These are phyloP conservation scores for Serranus cabrilla DNA, from an alignment of 2,797 vertebrate species.

Conservation along the genomic window DNA sequence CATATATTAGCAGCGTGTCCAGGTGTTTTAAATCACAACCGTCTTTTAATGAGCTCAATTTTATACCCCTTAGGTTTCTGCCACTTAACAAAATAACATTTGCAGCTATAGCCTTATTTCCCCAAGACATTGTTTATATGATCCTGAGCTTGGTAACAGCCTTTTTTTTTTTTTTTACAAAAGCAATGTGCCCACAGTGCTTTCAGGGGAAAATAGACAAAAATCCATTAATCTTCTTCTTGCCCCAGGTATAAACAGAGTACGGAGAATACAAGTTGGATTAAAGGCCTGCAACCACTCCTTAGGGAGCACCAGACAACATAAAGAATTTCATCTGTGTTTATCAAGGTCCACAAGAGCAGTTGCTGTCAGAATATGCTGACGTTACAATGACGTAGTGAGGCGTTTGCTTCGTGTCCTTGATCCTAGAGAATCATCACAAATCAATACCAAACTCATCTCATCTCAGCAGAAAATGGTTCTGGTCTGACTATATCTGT, in stretches of 20 bases:
- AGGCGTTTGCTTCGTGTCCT: slow-evolving; percentile 16
- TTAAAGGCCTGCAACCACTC: slow-evolving; percentile 56
- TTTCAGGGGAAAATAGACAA: slow-evolving; percentile 40
- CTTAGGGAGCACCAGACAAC: slow-evolving; percentile 6
- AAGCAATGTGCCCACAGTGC: slow-evolving; percentile 32
- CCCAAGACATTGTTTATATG: slow-evolving; percentile 15
- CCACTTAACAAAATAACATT: neutral
- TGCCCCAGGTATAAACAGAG: slow-evolving; percentile 47
- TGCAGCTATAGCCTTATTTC: slow-evolving; percentile 28
- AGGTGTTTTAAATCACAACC: neutral
- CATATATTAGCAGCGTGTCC: neutral
- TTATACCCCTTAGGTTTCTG: neutral
- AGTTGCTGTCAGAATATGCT: slow-evolving; percentile 5
- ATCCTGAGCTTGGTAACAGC: slow-evolving; percentile 24
- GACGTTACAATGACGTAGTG: slow-evolving; percentile 12
- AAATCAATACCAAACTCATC: slow-evolving; percentile 59
- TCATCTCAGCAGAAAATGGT: slow-evolving; percentile 34
- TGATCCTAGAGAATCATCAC: slow-evolving; percentile 36
- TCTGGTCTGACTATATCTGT: slow-evolving; percentile 22
- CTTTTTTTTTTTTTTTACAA: slow-evolving; percentile 13
- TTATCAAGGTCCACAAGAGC: slow-evolving; percentile 37
- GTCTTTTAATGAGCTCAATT: neutral
- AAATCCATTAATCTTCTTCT: slow-evolving; percentile 53
- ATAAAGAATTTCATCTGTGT: slow-evolving; percentile 39
- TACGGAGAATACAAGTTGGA: slow-evolving; percentile 52